Evolutionary conservation across 1,140 invertebrate species (phyloP), one percentile per base, ranked within the genome.

Genomic region (Lineus longissimus): DNA sequence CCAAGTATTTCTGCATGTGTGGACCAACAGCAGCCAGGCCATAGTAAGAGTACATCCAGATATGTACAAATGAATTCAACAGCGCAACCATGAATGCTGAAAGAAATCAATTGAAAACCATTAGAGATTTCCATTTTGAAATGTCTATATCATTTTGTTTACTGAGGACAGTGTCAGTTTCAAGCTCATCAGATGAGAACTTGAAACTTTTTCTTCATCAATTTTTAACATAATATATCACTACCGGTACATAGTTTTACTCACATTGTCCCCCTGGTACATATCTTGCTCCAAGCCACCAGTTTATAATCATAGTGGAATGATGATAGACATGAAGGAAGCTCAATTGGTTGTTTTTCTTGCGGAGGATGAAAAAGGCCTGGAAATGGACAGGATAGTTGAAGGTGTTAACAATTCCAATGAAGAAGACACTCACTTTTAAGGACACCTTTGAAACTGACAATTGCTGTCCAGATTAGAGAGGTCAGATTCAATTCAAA

Each of bases 201-300:
- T n/a, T n/a, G n/a, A n/a, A n/a, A n/a, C n/a, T n/a, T n/a, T n/a
- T n/a, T n/a, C n/a, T n/a, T n/a, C n/a, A n/a, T n/a, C n/a, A n/a
- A n/a, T n/a, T n/a, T n/a, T n/a, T n/a, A n/a, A n/a, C n/a, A n/a
- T n/a, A n/a, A n/a, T n/a, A n/a, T n/a, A n/a, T n/a, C n/a, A n/a
- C n/a, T n/a, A n/a, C n/a, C n/a, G n/a, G n/a, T n/a, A n/a, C 6
- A 22, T 22, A 51, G n/a, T 9, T 51, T 6, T 22, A 51, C 88
- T 88, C 82, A 93, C 91, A 89, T 30, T 92, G 93, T 62, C 93
- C 93, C 78, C 92, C 93, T 11, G 92, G 92, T n/a, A 94, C 91
- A 89, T 91, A 95, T 84, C 93, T 93, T 64, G 93, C 89, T 22
- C 91, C 91, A 67, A 94, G 92, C 92, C 92, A 95, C 90, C 91